Percentiles rank a stretch among this genome's conserved stretches.
These are phyloP conservation scores for Calliscelio sp. DNA, from an alignment of 2,888 invertebrate species.

Conservation along the genomic window DNA sequence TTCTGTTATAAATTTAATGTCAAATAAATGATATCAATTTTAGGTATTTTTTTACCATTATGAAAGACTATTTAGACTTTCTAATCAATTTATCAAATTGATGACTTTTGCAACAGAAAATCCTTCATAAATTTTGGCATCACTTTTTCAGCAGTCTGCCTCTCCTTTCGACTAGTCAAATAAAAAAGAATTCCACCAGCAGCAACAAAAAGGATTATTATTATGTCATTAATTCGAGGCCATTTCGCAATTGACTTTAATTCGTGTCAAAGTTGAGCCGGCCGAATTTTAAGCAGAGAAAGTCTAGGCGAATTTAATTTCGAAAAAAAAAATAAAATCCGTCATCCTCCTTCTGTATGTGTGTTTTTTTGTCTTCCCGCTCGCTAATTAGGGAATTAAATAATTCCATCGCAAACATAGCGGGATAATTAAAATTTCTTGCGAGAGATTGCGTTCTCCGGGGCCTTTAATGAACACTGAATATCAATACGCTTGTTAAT, in stretches of 20 bases:
- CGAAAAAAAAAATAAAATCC: not conserved
- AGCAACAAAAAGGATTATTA: constrained; percentile 20
- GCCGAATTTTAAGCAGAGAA: constrained; percentile 53
- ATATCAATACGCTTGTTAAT: constrained; percentile 68
- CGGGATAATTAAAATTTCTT: constrained; percentile 70
- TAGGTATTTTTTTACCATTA: too few species aligned
- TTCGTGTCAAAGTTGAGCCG: constrained; percentile 51
- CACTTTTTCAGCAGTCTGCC: too few species aligned
- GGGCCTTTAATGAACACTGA: constrained; percentile 61
- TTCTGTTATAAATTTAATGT: too few species aligned
- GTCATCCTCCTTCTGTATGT: too few species aligned
- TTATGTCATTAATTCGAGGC: constrained; percentile 43
- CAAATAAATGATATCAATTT: too few species aligned
- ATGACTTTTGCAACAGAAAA: too few species aligned
- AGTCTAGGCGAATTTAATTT: constrained; percentile 25
- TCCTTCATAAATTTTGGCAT: too few species aligned
- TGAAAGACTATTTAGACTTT: too few species aligned
- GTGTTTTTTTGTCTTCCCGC: not conserved
- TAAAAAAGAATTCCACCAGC: not conserved
- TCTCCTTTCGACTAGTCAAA: too few species aligned
- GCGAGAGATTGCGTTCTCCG: constrained; percentile 60
- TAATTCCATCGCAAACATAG: constrained; percentile 60
- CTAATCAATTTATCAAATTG: too few species aligned
- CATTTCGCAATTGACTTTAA: constrained; percentile 41
- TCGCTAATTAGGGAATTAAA: constrained; percentile 62